Evolutionary conservation across 2,888 invertebrate genomes (phyloP).

Genomic region (Macrostomum cliftonense): DNA sequence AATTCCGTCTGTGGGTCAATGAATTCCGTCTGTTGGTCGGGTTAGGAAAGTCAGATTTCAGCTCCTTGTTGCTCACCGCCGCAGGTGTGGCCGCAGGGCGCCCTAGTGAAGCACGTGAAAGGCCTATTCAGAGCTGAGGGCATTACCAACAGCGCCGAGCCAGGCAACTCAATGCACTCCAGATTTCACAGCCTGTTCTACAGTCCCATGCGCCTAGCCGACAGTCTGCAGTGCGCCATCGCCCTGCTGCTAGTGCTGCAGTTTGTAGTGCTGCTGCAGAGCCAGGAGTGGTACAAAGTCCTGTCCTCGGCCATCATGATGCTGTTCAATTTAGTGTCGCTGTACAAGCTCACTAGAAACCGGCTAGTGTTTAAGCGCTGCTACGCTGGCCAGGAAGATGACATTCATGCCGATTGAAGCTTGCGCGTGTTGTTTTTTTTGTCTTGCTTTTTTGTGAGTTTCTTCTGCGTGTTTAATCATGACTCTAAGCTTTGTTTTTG

Average conservation of each 20-base stretch:
- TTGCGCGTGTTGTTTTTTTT: too few species aligned
- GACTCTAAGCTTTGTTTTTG: too few species aligned
- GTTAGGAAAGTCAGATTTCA: too few species aligned
- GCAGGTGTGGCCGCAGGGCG: slow-evolving; percentile 55
- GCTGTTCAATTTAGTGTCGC: slow-evolving; percentile 70
- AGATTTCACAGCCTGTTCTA: slow-evolving; percentile 71
- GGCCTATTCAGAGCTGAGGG: slow-evolving; percentile 57
- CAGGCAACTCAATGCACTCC: slow-evolving; percentile 58
- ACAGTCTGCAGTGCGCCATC: slow-evolving; percentile 50
- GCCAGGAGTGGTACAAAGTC: slow-evolving; percentile 74
- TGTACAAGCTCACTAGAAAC: slow-evolving; percentile 71
- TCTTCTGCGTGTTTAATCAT: too few species aligned
- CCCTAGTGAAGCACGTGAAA: slow-evolving; percentile 52
- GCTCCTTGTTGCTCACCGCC: slow-evolving; percentile 12
- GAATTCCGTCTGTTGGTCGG: too few species aligned
- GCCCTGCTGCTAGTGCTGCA: slow-evolving; percentile 50
- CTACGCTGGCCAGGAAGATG: slow-evolving; percentile 22
- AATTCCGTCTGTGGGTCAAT: too few species aligned
- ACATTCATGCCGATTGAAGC: background rate
- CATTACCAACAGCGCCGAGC: slow-evolving; percentile 64
- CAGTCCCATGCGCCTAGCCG: slow-evolving; percentile 59
- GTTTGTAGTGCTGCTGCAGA: slow-evolving; percentile 56
- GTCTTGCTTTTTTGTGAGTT: too few species aligned
- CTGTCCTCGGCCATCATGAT: slow-evolving; percentile 64
- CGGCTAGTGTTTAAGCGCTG: slow-evolving; percentile 51